Conservation (phyloP, 2,888 invertebrate genomes). For the Timema podura region DNA sequence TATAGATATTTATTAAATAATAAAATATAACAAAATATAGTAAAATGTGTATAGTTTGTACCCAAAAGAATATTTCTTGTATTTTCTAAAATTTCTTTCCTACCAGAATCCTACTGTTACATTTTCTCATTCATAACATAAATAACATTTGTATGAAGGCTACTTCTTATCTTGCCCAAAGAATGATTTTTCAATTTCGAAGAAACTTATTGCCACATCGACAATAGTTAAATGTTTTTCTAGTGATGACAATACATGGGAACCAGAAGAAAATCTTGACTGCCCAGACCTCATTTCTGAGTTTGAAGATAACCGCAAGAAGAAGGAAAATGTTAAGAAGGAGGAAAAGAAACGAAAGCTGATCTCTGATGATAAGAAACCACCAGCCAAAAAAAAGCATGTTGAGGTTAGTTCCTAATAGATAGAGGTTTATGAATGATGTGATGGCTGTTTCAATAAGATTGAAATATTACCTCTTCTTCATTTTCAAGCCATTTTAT, state of each 20-base stretch:
- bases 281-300: constrained; percentile 84
- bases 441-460: neutral
- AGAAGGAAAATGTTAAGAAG: constrained; percentile 26
- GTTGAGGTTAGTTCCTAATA: constrained; percentile 21
- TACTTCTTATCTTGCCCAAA: too few relatives aligned
- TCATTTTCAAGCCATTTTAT: neutral
- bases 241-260: constrained; percentile 89
- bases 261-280: constrained; percentile 88
- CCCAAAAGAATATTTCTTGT: too few relatives aligned
- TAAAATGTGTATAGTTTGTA: too few relatives aligned
- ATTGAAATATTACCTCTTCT: neutral
- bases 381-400: constrained; percentile 21
- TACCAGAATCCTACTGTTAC: too few relatives aligned
- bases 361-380: constrained; percentile 25
- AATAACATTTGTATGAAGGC: too few relatives aligned
- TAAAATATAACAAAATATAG: too few relatives aligned
- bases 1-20: too few relatives aligned
- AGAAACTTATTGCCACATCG: too few relatives aligned
- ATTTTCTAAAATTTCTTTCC: too few relatives aligned
- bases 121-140: too few relatives aligned
- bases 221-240: neutral
- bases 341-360: constrained; percentile 24
- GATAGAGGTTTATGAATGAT: neutral
- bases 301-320: constrained; percentile 70
- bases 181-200: too few relatives aligned